These are phyloP conservation scores for Diceros bicornis DNA, from an alignment of 2,797 vertebrate genomes.

Conservation along the genomic window DNA sequence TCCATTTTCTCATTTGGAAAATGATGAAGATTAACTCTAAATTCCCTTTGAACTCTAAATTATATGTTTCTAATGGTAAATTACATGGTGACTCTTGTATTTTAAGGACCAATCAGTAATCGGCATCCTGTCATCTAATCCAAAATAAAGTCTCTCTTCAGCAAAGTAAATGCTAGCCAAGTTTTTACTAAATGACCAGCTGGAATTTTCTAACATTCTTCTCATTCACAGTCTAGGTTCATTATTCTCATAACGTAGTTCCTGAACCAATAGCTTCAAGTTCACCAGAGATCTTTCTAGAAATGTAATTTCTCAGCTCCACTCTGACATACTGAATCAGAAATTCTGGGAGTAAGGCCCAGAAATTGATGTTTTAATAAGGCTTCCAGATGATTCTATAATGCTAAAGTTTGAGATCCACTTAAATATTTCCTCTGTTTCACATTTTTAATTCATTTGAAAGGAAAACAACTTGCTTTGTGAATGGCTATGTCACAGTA, in stretches of 20 bases:
- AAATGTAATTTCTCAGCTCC: not conserved
- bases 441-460: not conserved
- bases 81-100: conserved; percentile 69
- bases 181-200: conserved; percentile 38
- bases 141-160: conserved; percentile 68
- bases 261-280: not conserved
- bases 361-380: not conserved
- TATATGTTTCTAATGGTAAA: conserved; percentile 75
- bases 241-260: conserved; percentile 26
- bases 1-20: conserved; percentile 78
- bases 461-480: not conserved
- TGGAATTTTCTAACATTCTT: not conserved
- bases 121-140: conserved; percentile 40
- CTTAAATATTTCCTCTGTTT: not conserved
- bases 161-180: conserved; percentile 29
- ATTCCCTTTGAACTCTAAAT: conserved; percentile 73
- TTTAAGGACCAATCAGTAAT: conserved; percentile 64
- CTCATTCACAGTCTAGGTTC: not conserved
- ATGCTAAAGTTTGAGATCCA: not conserved
- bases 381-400: not conserved
- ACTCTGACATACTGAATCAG: conserved; percentile 23
- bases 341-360: not conserved
- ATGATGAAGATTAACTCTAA: conserved; percentile 75
- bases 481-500: not conserved
- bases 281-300: conserved; percentile 9